Conservation (phyloP, 92 coral and sea anemone genomes). For the Ricordea florida region DNA sequence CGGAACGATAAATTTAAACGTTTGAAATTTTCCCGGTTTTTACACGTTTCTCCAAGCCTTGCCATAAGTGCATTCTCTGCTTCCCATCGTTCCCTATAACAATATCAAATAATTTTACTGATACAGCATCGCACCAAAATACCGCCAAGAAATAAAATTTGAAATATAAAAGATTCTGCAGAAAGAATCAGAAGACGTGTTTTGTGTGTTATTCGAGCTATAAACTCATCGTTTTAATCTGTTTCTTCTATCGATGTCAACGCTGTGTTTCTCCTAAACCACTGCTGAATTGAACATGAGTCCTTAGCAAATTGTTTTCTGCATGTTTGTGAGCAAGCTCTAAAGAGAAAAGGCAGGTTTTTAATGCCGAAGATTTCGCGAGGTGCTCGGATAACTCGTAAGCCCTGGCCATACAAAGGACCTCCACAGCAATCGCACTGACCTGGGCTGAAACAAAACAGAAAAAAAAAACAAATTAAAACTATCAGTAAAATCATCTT, state of each 20-base stretch:
- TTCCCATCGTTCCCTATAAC: too few species aligned
- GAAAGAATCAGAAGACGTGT: too few species aligned
- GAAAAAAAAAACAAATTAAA: not conserved
- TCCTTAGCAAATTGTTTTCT: conserved; percentile 74
- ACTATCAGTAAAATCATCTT: not conserved
- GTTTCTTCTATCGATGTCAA: not conserved
- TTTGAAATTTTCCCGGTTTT: too few species aligned
- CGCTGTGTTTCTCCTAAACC: conserved; percentile 62
- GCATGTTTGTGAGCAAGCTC: conserved; percentile 87
- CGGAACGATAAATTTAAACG: too few species aligned
- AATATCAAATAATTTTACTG: too few species aligned
- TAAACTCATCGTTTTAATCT: not conserved
- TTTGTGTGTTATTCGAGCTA: too few species aligned
- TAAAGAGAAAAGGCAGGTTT: conserved; percentile 80
- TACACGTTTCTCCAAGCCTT: too few species aligned
- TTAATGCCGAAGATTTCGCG: conserved; percentile 72
- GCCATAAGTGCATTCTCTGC: too few species aligned
- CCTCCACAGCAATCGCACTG: conserved; percentile 96
- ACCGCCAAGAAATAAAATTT: too few species aligned
- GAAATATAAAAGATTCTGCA: too few species aligned
- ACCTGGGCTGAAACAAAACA: conserved; percentile 52
- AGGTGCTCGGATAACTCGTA: conserved; percentile 81
- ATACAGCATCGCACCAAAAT: too few species aligned
- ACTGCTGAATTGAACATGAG: conserved; percentile 70
- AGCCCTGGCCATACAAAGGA: conserved; percentile 76